Evolutionary conservation across 2,888 invertebrate genomes (phyloP).

Genomic region (Yponomeuta malinellus): DNA sequence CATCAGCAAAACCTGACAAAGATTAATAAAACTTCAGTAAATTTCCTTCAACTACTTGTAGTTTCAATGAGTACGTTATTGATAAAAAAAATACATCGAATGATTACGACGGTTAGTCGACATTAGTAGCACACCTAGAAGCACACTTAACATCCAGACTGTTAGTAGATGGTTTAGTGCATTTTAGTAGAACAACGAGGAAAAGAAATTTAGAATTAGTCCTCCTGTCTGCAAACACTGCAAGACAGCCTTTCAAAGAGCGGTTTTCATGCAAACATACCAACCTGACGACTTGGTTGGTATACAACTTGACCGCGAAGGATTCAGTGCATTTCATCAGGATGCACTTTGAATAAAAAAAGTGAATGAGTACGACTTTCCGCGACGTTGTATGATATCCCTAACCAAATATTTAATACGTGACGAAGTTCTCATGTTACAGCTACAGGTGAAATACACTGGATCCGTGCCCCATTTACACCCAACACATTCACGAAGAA

Average conservation of each 20-base stretch:
- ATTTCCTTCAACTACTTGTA: not conserved
- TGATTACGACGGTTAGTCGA: constrained; percentile 32
- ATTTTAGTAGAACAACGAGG: constrained; percentile 11
- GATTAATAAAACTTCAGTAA: constrained; percentile 1
- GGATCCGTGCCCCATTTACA: not conserved
- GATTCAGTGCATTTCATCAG: too few relatives aligned
- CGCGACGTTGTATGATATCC: too few relatives aligned
- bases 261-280: not conserved
- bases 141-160: constrained; percentile 32
- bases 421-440: too few relatives aligned
- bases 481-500: not conserved
- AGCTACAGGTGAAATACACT: not conserved
- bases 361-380: too few relatives aligned
- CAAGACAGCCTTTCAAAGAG: not conserved
- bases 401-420: too few relatives aligned
- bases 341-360: too few relatives aligned
- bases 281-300: too few relatives aligned
- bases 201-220: not conserved
- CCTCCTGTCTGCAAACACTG: not conserved
- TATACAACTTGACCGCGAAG: too few relatives aligned
- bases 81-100: constrained; percentile 36
- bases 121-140: constrained; percentile 68
- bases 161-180: constrained; percentile 18
- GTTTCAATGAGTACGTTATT: not conserved
- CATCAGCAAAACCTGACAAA: constrained; percentile 69